Evolutionary conservation across 2,888 invertebrate genomes (phyloP), one percentile per base, ranked within the genome.

Genomic region (Orthonychiurus folsomi): DNA sequence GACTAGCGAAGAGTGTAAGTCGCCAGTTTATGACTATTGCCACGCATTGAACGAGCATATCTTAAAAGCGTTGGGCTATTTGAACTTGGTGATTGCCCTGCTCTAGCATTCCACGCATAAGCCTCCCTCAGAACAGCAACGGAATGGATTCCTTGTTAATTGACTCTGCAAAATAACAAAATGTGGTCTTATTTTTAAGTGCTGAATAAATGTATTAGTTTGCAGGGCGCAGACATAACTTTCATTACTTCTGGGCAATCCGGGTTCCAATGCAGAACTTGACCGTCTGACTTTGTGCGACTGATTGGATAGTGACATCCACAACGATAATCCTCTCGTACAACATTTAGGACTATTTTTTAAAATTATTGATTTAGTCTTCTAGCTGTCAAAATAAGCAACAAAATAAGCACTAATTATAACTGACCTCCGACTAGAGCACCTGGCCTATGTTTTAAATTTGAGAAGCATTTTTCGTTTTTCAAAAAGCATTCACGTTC

Each of bases 261-360:
- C 50, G 71, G 66, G 58, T 64, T 64, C 71, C 69, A 71, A 12
- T 63, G 56, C 21, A 66, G 60, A 23, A 59, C 59, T 48, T 69
- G 59, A 2, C 68, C 66, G 56, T 66, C 58, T 25, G 64, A 61
- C 3, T 61, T 56, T 56, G 28, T 60, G 54, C 71, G 63, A 23
- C 61, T 65, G 52, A 71, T 68, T 27, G 68, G 68, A 59, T 69
- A 69, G 57, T 69, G 63, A 54, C 69, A 69, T 15, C 71, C 71
- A 58, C 71, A 71, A 50, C 60, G 65, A 57, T 69, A 69, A 60
- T 71, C 69, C 63, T 71, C 71, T 58, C 69, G 57, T 1, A 65
- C 58, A 0, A 65, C 59, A 26, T 62, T 62, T 27, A 65, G 24
- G 9, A 65, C 65, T 64, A 24, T 50, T 48, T n/a, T 12, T 15